phyloP scores from a whole-genome alignment of 2,888 invertebrate genomes.

The Bimastos eiseni region DNA sequence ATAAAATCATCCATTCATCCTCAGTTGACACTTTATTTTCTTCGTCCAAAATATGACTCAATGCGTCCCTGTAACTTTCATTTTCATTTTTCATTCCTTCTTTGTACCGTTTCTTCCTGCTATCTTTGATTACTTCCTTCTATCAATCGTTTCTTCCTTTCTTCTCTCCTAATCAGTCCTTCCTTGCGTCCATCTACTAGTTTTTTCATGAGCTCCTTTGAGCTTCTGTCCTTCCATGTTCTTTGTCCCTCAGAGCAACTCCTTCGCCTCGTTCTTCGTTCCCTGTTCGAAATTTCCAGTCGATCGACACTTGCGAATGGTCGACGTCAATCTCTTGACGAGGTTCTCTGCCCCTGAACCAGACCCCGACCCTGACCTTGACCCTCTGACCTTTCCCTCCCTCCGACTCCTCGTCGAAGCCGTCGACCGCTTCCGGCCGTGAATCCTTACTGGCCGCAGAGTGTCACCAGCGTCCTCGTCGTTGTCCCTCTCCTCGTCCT shows the following conservation, averaged over 20 bases:
- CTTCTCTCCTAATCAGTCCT: not conserved
- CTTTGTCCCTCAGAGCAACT: not conserved
- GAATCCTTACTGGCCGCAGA: not conserved
- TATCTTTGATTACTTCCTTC: no score
- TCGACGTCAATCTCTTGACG: not conserved
- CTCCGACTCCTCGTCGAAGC: not conserved
- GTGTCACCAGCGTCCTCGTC: not conserved
- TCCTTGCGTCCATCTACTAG: not conserved
- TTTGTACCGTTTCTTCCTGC: no score
- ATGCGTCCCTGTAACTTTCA: no score
- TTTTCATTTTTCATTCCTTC: no score
- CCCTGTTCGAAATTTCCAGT: not conserved
- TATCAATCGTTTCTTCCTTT: not conserved
- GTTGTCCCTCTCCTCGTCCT: not conserved
- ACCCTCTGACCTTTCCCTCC: not conserved
- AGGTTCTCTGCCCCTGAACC: not conserved
- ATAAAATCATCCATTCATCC: no score
- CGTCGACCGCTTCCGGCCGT: not conserved
- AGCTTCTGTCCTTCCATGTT: not conserved
- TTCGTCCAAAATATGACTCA: no score
- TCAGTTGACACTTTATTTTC: no score
- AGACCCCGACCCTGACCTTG: not conserved
- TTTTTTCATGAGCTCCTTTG: no score
- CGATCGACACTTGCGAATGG: constrained; percentile 21
- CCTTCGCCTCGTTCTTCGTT: not conserved